Conservation (phyloP, 2,113 vertebrate species). For the Oncorhynchus mykiss region DNA sequence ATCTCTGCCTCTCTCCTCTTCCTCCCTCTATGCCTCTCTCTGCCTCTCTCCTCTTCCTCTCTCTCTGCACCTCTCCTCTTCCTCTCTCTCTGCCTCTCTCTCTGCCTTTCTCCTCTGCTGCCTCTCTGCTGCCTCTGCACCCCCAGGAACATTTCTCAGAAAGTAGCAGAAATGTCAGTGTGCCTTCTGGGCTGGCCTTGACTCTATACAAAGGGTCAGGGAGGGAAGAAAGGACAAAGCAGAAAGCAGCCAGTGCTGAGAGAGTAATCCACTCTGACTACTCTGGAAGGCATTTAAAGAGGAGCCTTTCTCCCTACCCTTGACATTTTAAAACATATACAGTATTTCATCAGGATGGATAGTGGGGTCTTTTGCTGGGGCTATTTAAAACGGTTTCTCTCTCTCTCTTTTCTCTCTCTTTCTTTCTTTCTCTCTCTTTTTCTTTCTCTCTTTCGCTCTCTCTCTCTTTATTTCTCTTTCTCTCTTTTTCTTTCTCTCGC, state of each 20-base stretch:
- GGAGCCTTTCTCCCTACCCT: conserved; percentile 18
- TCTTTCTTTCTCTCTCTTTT: neutral
- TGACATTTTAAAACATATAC: conserved; percentile 12
- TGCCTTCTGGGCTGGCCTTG: conserved; percentile 48
- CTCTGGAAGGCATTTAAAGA: conserved; percentile 21
- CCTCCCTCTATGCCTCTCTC: no score
- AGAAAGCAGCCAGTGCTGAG: conserved; percentile 2
- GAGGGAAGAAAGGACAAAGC: conserved; percentile 20
- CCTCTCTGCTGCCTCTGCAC: conserved; percentile 17
- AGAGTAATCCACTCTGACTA: conserved; percentile 33
- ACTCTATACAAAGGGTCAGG: conserved; percentile 44
- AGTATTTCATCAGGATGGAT: neutral
- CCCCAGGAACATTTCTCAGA: conserved; percentile 45
- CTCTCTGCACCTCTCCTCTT: no score
- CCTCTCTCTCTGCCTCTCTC: no score
- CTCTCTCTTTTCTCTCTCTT: neutral
- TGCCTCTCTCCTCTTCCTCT: no score
- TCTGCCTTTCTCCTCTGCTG: no score
- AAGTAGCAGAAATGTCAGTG: conserved; percentile 58
- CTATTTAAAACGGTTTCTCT: neutral
- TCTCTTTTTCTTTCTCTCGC: no score
- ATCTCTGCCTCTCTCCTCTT: no score
- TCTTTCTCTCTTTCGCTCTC: no score
- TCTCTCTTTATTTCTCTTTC: no score
- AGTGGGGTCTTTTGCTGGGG: neutral